Conservation (phyloP, 2,888 invertebrate species). For the Lasioglossum vierecki region DNA sequence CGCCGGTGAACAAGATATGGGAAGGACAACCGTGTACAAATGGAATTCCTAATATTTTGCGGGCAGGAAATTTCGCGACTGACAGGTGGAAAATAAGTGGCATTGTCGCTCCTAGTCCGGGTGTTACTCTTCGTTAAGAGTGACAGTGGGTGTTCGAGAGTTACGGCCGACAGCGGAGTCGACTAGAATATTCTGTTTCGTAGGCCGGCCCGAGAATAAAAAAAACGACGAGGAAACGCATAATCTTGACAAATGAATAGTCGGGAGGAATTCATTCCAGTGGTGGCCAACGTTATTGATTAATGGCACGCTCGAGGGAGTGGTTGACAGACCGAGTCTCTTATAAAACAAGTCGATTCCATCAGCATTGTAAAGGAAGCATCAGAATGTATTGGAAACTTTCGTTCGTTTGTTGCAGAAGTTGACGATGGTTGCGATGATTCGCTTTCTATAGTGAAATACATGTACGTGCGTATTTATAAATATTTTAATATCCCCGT, state of each 20-base stretch:
- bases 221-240: neutral
- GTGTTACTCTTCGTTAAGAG: constrained; percentile 12
- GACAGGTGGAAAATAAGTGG: constrained; percentile 28
- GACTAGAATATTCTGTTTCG: neutral
- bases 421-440: neutral
- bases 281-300: constrained; percentile 8
- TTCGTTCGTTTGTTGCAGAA: neutral
- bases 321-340: neutral
- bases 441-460: neutral
- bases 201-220: neutral
- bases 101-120: neutral
- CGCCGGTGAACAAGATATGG: neutral
- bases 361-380: neutral
- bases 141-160: neutral
- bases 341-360: neutral
- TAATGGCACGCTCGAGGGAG: neutral
- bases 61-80: neutral
- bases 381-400: neutral
- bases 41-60: neutral
- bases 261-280: neutral
- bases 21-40: neutral
- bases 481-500: neutral
- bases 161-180: neutral
- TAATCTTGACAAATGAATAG: neutral
- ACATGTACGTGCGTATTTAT: neutral